Evolutionary conservation across 1,140 invertebrate genomes (phyloP).

Genomic region (Brachionus paranguensis): DNA sequence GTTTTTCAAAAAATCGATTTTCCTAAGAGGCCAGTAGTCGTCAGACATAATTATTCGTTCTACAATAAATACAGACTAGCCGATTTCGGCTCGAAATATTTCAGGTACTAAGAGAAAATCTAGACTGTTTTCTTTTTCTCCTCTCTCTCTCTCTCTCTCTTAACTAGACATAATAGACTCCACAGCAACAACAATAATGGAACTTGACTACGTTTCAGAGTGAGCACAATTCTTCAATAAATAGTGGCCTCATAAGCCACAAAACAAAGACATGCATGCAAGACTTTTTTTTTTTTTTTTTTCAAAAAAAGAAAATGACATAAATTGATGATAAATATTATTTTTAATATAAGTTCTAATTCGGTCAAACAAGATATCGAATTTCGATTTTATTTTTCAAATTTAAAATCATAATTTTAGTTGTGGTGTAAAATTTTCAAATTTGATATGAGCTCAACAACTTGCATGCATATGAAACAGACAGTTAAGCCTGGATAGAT

Average conservation of each 20-base stretch:
- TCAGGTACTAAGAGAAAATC: slow-evolving; percentile 30
- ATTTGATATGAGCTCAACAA: neutral
- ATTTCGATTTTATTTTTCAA: neutral
- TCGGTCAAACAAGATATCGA: slow-evolving; percentile 25
- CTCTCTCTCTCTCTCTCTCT: neutral
- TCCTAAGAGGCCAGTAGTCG: neutral
- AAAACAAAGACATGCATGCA: neutral
- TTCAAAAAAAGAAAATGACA: neutral
- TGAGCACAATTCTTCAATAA: neutral
- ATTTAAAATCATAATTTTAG: slow-evolving; percentile 1
- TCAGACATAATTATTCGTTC: slow-evolving; percentile 34
- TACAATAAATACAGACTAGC: slow-evolving; percentile 32
- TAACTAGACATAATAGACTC: slow-evolving; percentile 23
- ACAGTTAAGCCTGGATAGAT: neutral
- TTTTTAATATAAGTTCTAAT: neutral
- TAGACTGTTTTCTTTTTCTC: slow-evolving; percentile 11
- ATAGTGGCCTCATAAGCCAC: neutral
- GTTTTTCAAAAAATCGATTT: slow-evolving; percentile 35
- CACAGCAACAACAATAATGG: slow-evolving; percentile 26
- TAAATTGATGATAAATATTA: neutral
- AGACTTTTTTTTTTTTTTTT: neutral
- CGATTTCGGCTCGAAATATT: slow-evolving; percentile 9
- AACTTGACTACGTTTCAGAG: slow-evolving; percentile 11
- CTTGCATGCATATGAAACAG: neutral
- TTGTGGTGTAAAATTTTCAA: neutral